phyloP scores from a whole-genome alignment of 2,888 invertebrate genomes.

The Trichopria drosophilae region DNA sequence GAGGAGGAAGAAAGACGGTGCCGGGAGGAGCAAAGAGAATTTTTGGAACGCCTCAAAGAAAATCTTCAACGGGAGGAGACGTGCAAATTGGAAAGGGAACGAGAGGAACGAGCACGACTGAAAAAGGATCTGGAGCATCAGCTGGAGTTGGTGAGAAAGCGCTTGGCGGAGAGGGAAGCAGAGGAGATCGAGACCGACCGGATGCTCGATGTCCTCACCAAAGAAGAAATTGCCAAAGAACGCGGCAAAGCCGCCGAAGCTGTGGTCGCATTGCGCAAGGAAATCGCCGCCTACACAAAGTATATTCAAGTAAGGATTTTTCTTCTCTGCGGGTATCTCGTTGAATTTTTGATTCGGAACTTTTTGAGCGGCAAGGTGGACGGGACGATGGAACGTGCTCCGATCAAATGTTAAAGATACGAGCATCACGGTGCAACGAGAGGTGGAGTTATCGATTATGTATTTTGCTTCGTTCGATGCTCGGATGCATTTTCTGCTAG shows the following conservation, averaged over 20 bases:
- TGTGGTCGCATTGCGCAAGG: slow-evolving; percentile 40
- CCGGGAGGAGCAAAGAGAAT: slow-evolving; percentile 37
- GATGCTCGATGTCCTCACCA: slow-evolving; percentile 31
- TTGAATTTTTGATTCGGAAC: no score
- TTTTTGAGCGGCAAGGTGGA: no score
- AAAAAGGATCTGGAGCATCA: slow-evolving; percentile 48
- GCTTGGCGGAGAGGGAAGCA: slow-evolving; percentile 38
- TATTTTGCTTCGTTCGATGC: no score
- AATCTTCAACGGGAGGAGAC: slow-evolving; percentile 39
- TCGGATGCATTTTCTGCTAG: no score
- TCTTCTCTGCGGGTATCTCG: neutral
- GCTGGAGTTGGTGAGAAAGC: slow-evolving; percentile 36
- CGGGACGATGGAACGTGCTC: no score
- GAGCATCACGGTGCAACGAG: no score
- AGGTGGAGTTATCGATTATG: no score
- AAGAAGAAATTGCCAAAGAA: slow-evolving; percentile 41
- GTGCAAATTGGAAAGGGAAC: slow-evolving; percentile 36
- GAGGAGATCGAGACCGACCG: slow-evolving; percentile 41
- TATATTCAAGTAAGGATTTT: slow-evolving; percentile 37
- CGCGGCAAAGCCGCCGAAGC: slow-evolving; percentile 29
- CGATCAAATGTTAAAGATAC: no score
- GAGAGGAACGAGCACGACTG: slow-evolving; percentile 37
- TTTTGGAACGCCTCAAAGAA: slow-evolving; percentile 38
- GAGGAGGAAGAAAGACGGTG: slow-evolving; percentile 38
- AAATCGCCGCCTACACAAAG: slow-evolving; percentile 44